A percentile compares a stretch with the other conserved stretches of the same genome.
Conservation (phyloP, 2,888 invertebrate genomes). For the Leucophora obtusa region DNA sequence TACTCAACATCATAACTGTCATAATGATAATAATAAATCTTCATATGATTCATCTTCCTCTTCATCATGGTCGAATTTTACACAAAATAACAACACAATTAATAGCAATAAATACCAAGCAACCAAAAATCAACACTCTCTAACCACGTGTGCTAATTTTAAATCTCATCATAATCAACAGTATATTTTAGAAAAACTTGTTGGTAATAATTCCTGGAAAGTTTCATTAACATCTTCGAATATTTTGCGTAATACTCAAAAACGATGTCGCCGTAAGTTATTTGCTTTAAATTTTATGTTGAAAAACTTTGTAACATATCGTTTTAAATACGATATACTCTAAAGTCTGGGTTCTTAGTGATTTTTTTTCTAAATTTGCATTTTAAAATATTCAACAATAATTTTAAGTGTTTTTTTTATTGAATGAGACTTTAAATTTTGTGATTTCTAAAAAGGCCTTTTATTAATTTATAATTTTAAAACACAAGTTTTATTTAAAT, state of each 20-base stretch:
- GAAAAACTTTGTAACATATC: conserved; percentile 72
- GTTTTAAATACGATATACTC: conserved; percentile 72
- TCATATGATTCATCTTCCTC: conserved; percentile 53
- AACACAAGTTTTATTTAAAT: too few species aligned
- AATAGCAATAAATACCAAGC: conserved; percentile 58
- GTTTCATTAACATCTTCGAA: conserved; percentile 55
- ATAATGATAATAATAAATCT: conserved; percentile 18
- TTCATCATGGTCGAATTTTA: conserved; percentile 60
- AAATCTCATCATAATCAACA: conserved; percentile 32
- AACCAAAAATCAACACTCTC: conserved; percentile 24
- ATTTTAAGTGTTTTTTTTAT: too few species aligned
- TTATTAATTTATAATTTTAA: too few species aligned
- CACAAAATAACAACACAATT: conserved; percentile 30
- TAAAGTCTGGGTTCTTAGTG: conserved; percentile 45
- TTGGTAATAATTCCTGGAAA: conserved; percentile 49
- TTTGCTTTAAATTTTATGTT: conserved; percentile 72
- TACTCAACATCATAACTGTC: conserved; percentile 12
- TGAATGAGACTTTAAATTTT: too few species aligned
- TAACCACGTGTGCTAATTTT: conserved; percentile 43
- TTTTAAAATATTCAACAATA: too few species aligned
- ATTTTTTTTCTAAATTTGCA: too few species aligned
- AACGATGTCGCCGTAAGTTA: conserved; percentile 72
- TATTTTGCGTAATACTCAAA: conserved; percentile 71
- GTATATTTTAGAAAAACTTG: conserved; percentile 35
- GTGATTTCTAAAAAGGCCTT: too few species aligned